Base-by-base conservation (phyloP, 2,113 vertebrate species). In the Caracal caracal region DNA sequence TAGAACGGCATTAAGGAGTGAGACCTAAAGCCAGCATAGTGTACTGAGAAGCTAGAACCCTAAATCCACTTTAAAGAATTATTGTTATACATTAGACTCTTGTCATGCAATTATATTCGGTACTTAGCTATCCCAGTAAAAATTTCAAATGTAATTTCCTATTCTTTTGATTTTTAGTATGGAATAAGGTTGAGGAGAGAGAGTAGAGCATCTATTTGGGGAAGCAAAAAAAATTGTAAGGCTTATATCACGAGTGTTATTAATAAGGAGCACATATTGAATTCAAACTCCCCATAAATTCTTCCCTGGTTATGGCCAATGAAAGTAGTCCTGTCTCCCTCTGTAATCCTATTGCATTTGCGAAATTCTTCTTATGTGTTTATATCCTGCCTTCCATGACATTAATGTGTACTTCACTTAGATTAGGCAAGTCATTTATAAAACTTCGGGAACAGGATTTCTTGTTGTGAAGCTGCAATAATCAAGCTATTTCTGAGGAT, bases 111-210 rank as follows among this genome's bases (percentile, higher is more conserved):
- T 68, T 79, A 65, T 84, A 84, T 35, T 53, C 81, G 83, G 37
- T 40, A 49, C 28, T 84, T 81, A 82, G 66, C 26, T 53, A 40
- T 37, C n/a, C 87, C 53, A 13, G 26, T 82, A 80, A 91, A 93
- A 88, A 43, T 80, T 53, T 65, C 11, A 94, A 83, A 93, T 66
- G 13, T 33, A 59, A 79, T 80, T 30, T 90, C 76, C 47, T 82
- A 66, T 82, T 86, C 65, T 81, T 94, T 96, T 53, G 80, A 71
- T 70, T 80, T 80, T 96, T 61, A 84, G 35, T 59, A 10, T 51
- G 61, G 15, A 90, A 30, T 65, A 89, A 53, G 12, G 4, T 12
- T 92, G 40, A 87, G 35, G 15, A 13, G 7, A 56, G 37, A 86
- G 93, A 61, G 9, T 33, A 89, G 17, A 40, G 15, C 24, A 87